A percentile compares a stretch with the other conserved stretches of the same genome.
phyloP scores from a whole-genome alignment of 2,888 invertebrate genomes.

The Andrena bucephala region DNA sequence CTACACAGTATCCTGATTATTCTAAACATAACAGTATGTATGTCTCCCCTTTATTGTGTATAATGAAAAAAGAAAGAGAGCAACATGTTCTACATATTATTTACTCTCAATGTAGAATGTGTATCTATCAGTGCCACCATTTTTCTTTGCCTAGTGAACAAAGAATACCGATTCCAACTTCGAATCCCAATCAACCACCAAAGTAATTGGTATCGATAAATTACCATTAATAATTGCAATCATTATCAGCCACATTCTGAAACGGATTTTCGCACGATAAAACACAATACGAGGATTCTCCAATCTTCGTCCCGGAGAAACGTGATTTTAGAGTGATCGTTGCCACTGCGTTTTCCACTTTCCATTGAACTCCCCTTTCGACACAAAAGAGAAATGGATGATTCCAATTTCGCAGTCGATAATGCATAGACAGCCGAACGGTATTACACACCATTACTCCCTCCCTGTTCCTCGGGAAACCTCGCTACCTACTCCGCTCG shows the following conservation, averaged over 20 bases:
- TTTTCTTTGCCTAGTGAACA: too few species aligned
- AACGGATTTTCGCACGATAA: neutral
- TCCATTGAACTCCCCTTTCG: constrained; percentile 15
- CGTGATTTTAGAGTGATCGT: neutral
- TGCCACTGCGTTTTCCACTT: neutral
- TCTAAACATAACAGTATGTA: too few species aligned
- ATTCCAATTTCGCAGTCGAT: constrained; percentile 58
- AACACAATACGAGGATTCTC: neutral
- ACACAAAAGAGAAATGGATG: constrained; percentile 48
- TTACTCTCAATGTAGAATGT: too few species aligned
- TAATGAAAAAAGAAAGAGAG: too few species aligned
- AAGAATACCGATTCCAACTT: neutral
- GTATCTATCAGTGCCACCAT: too few species aligned
- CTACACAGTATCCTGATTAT: too few species aligned
- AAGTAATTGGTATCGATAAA: neutral
- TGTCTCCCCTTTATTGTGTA: too few species aligned
- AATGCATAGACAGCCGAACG: constrained; percentile 53
- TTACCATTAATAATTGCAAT: neutral
- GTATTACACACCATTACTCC: constrained; percentile 60
- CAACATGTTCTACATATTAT: too few species aligned
- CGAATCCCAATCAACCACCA: neutral
- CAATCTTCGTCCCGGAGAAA: neutral
- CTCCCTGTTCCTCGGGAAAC: constrained; percentile 50
- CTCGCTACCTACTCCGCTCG: constrained; percentile 30
- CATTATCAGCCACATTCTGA: neutral